phyloP scores from a whole-genome alignment of 1,140 invertebrate species.

The Harpegnathos saltator region DNA sequence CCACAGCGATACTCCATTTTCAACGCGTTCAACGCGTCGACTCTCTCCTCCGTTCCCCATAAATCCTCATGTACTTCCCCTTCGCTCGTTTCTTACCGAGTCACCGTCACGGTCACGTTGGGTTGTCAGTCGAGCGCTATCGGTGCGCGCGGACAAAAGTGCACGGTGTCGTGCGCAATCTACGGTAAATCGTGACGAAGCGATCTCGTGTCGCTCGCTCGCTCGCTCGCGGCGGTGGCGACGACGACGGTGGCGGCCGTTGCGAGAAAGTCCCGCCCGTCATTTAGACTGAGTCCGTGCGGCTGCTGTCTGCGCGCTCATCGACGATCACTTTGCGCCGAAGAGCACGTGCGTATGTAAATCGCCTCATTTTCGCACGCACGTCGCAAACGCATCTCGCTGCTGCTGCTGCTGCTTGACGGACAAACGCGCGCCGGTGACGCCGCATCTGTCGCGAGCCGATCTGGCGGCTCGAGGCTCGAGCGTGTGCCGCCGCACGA shows the following conservation, averaged over 20 bases:
- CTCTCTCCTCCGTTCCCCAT: not conserved
- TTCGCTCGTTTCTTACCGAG: conserved; percentile 30
- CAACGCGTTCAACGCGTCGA: no score
- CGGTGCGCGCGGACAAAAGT: conserved; percentile 24
- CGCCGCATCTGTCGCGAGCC: conserved; percentile 32
- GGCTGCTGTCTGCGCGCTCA: not conserved
- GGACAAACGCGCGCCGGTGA: conserved; percentile 3
- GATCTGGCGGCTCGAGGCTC: not conserved
- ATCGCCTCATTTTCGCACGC: conserved; percentile 46
- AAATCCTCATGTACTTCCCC: not conserved
- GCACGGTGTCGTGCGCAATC: conserved; percentile 18
- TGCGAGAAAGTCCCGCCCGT: not conserved
- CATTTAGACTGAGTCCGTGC: no score
- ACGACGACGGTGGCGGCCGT: not conserved
- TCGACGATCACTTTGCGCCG: not conserved
- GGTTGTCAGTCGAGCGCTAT: conserved; percentile 17
- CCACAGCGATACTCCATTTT: no score
- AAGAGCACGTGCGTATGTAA: conserved; percentile 69
- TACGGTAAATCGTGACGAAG: conserved; percentile 62
- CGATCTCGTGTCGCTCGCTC: conserved; percentile 30
- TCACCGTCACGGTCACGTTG: conserved; percentile 29
- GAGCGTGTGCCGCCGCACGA: no score
- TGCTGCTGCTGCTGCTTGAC: not conserved
- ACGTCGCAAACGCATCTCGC: not conserved
- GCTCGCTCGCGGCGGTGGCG: not conserved